These are phyloP conservation scores for Patella caerulea DNA, from an alignment of 2,888 invertebrate genomes.

Conservation along the genomic window DNA sequence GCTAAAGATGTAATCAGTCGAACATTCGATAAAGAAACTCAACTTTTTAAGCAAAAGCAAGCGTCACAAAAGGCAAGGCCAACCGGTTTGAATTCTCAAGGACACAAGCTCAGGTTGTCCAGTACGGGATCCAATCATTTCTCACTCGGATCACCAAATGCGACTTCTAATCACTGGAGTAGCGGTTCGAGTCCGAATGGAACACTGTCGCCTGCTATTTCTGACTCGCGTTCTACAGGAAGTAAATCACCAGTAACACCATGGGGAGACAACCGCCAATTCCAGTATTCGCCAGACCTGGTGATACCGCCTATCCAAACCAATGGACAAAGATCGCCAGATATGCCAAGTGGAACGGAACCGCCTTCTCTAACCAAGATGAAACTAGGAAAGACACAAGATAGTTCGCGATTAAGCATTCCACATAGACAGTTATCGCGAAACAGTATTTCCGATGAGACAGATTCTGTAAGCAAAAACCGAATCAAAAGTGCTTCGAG, in stretches of 20 bases:
- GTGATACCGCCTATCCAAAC: not conserved
- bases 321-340: not conserved
- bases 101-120: not conserved
- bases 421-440: not conserved
- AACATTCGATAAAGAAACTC: not conserved
- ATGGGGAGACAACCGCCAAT: not conserved
- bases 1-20: not conserved
- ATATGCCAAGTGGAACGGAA: not conserved
- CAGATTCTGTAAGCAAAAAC: not conserved
- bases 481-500: not conserved
- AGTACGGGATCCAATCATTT: no score
- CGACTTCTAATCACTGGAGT: not conserved
- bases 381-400: not conserved
- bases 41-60: not conserved
- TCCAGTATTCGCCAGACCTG: not conserved
- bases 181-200: not conserved
- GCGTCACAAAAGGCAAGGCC: not conserved
- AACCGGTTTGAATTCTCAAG: not conserved
- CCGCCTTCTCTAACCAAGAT: not conserved
- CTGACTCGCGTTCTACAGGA: not conserved
- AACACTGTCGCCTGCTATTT: not conserved
- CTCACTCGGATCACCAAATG: not conserved
- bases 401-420: not conserved
- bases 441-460: not conserved
- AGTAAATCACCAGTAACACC: not conserved